A percentile compares a stretch with the other conserved stretches of the same genome.
Evolutionary conservation across 2,888 invertebrate species (phyloP).

Genomic region (Nomada goodeniana): DNA sequence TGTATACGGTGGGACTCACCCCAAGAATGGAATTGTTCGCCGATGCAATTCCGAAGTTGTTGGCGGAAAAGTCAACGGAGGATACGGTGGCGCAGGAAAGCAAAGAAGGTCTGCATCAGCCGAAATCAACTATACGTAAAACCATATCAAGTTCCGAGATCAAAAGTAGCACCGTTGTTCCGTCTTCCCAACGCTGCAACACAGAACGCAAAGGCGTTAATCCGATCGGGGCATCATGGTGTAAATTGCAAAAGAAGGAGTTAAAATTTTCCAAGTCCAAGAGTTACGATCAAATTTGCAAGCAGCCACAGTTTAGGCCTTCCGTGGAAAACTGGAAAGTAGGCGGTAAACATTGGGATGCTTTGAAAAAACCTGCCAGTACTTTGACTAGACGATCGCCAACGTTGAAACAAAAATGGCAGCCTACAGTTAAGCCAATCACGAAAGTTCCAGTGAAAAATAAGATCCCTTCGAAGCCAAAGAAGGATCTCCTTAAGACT

Average conservation of each 20-base stretch:
- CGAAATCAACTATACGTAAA: constrained; percentile 24
- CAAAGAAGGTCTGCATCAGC: constrained; percentile 36
- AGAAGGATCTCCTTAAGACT: constrained; percentile 68
- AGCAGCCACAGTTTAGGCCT: constrained; percentile 68
- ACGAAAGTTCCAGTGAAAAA: constrained; percentile 67
- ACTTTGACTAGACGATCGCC: constrained; percentile 44
- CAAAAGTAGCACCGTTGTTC: not conserved
- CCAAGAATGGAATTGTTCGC: constrained; percentile 82
- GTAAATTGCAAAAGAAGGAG: constrained; percentile 62
- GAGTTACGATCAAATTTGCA: constrained; percentile 80
- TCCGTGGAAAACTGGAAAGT: constrained; percentile 72
- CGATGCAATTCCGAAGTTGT: constrained; percentile 81
- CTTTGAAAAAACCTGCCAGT: constrained; percentile 55
- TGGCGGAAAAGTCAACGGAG: constrained; percentile 79
- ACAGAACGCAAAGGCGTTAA: constrained; percentile 54
- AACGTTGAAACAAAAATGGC: constrained; percentile 66
- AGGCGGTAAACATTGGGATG: constrained; percentile 59
- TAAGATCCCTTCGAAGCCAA: constrained; percentile 65
- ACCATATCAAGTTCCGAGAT: constrained; percentile 25
- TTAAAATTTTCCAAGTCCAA: constrained; percentile 75
- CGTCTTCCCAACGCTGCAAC: constrained; percentile 17
- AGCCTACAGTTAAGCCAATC: constrained; percentile 65
- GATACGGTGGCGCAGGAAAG: constrained; percentile 50
- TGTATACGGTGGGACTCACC: constrained; percentile 80
- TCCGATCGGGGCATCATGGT: constrained; percentile 63